Base-by-base conservation (phyloP, 2,797 vertebrate species). In the Euphonia xanthogaster region DNA sequence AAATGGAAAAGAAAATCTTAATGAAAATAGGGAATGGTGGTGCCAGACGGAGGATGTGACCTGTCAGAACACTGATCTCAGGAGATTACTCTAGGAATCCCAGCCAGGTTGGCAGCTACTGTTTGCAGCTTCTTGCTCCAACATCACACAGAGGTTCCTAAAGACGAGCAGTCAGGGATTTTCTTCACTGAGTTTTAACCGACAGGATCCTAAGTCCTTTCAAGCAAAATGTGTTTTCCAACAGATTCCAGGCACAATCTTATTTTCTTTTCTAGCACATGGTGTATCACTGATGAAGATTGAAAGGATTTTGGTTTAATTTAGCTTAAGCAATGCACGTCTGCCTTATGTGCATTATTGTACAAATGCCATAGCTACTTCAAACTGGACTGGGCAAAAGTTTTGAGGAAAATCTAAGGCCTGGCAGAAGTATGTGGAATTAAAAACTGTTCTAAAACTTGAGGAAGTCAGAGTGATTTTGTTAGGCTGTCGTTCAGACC, bases 51-150 rank as follows among this genome's bases (percentile, higher is more conserved):
- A 97, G 94, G 96, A 97, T 94, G 95, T 96, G 96, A 97, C 94
- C 96, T 97, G 97, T 98, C 97, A 97, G 95, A 97, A 66, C 92
- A 93, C 70, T 73, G 84, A 95, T 96, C 95, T 96, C 94, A 91
- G 90, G 96, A 97, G 97, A 95, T 96, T 94, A 75, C 92, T 92
- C 37, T 61, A 76, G 76, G 90, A 96, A 94, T 90, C 78, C 30
- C 83, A 94, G 94, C 95, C 97, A 95, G 96, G 68, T 96, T 98
- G 97, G 97, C 97, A 98, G 96, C 97, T 97, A 96, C 95, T 7
- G 67, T 97, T 97, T 90, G 57, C 48, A 93, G 76, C 63, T 93
- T 96, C 78, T 95, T 94, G 73, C 76, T 94, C 93, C 83, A 94
- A 78, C 79, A 95, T 97, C 94, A 76, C 92, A 95, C 77, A 77